These are phyloP conservation scores for Anarrhichthys ocellatus DNA, from an alignment of 2,113 vertebrate species.

Conservation along the genomic window DNA sequence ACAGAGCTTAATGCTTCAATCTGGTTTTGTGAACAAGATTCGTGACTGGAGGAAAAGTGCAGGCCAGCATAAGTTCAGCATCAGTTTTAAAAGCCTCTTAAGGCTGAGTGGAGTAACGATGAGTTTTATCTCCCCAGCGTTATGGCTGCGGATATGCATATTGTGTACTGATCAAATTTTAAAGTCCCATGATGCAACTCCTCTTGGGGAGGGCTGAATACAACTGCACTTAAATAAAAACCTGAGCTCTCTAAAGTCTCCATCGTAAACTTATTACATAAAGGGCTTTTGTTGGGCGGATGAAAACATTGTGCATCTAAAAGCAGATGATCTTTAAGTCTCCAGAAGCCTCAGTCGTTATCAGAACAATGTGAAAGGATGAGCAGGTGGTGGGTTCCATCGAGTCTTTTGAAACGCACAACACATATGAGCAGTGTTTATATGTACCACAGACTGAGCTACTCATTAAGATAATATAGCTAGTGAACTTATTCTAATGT, in stretches of 20 bases:
- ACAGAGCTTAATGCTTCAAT: conserved; percentile 42
- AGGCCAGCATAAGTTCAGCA: conserved; percentile 46
- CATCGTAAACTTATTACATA: background rate
- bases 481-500: too few species aligned
- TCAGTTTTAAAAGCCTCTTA: conserved; percentile 62
- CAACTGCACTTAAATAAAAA: conserved; percentile 23
- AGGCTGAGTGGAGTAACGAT: conserved; percentile 27
- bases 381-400: background rate
- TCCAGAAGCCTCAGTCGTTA: background rate
- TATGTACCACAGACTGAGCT: background rate
- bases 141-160: conserved; percentile 18
- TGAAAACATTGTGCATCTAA: background rate
- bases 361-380: background rate
- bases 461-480: background rate
- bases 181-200: conserved; percentile 37
- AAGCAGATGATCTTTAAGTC: conserved; percentile 14
- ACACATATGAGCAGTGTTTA: background rate
- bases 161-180: conserved; percentile 53
- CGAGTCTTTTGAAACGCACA: background rate
- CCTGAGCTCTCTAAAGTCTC: conserved; percentile 6
- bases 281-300: conserved; percentile 9
- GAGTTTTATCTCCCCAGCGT: conserved; percentile 34
- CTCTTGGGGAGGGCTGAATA: conserved; percentile 16
- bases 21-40: conserved; percentile 50
- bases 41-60: conserved; percentile 19